Percentiles rank a stretch among this genome's conserved stretches.
These are phyloP conservation scores for Pangasius larnaudii DNA, from an alignment of 2,797 vertebrate species.

Conservation along the genomic window DNA sequence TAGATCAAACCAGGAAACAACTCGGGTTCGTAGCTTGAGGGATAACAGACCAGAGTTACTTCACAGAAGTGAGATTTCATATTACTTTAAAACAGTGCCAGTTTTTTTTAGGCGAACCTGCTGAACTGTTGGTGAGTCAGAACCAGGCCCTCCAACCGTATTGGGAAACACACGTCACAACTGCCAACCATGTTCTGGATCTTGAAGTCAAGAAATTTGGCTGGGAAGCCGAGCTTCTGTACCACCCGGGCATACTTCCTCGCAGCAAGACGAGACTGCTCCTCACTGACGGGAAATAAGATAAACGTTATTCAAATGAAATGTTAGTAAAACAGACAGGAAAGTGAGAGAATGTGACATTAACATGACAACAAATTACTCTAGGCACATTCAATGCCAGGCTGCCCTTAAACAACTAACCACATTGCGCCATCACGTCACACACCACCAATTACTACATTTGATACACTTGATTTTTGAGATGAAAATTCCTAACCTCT, in stretches of 20 bases:
- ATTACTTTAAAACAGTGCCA: neutral
- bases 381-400: neutral
- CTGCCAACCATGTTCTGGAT: conserved; percentile 99
- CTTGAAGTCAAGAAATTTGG: conserved; percentile 94
- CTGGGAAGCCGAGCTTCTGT: conserved; percentile 94
- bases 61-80: neutral
- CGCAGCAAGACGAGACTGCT: conserved; percentile 91
- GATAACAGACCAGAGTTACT: conserved; percentile 19
- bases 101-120: conserved; percentile 75
- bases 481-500: conserved; percentile 77
- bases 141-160: conserved; percentile 90
- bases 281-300: conserved; percentile 77
- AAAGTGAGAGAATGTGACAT: neutral
- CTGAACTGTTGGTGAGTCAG: conserved; percentile 94
- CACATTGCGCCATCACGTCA: neutral
- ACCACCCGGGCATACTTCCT: conserved; percentile 93
- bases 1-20: conserved; percentile 96
- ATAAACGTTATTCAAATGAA: neutral
- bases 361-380: neutral
- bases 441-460: neutral
- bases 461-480: neutral
- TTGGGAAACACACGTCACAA: conserved; percentile 93
- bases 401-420: neutral
- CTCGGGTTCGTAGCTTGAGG: conserved; percentile 91
- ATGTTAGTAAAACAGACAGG: neutral